Evolutionary conservation across 2,888 invertebrate species (phyloP).

Genomic region (Trisateles emortualis): DNA sequence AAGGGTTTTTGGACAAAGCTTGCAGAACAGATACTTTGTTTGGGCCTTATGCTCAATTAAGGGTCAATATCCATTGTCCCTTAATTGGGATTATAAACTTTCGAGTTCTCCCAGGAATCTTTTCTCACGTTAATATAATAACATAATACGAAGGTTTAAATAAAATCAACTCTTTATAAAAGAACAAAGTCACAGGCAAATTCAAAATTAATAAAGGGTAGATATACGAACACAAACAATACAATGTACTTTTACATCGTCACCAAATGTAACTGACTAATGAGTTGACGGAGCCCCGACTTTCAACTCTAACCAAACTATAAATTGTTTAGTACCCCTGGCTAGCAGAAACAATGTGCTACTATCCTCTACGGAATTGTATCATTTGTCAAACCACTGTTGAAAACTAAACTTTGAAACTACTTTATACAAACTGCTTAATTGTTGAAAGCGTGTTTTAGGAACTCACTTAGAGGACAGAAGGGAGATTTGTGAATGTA

Average conservation of each 20-base stretch:
- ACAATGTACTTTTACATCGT: not conserved
- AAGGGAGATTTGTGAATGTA: not conserved
- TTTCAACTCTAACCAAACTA: slow-evolving; percentile 16
- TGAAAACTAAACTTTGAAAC: slow-evolving; percentile 26
- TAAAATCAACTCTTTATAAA: too few species aligned
- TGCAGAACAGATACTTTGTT: too few species aligned
- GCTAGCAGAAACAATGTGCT: slow-evolving; percentile 36
- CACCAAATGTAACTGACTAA: slow-evolving; percentile 2
- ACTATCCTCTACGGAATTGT: slow-evolving; percentile 23
- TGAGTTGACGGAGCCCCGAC: not conserved
- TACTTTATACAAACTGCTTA: slow-evolving; percentile 18
- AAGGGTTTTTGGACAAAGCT: too few species aligned
- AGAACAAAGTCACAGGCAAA: too few species aligned
- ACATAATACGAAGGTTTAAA: too few species aligned
- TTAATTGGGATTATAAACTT: too few species aligned
- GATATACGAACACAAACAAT: not conserved
- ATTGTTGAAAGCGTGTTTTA: not conserved
- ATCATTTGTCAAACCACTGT: slow-evolving; percentile 33
- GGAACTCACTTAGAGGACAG: not conserved
- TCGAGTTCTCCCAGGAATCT: too few species aligned
- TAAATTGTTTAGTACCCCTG: slow-evolving; percentile 34
- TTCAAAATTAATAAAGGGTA: not conserved
- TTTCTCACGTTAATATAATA: too few species aligned
- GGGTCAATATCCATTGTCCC: too few species aligned
- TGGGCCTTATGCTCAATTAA: too few species aligned